Percentiles rank a stretch among this genome's conserved stretches.
phyloP scores from a whole-genome alignment of 2,113 vertebrate species.

The Proteles cristata region DNA sequence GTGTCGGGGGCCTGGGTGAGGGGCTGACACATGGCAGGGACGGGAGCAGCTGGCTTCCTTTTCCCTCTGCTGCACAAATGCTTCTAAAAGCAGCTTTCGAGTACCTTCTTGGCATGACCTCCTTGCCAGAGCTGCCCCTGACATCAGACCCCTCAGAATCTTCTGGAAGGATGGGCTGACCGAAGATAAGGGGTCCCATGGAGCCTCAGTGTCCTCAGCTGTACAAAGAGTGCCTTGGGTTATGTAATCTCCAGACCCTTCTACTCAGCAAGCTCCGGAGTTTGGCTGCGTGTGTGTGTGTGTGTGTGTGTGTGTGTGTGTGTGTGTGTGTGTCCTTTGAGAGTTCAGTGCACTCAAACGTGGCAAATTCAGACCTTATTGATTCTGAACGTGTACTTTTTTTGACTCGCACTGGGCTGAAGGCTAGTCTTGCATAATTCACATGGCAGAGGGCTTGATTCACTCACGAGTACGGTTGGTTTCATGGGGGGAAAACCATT shows the following conservation, averaged over 20 bases:
- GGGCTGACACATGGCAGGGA: background rate
- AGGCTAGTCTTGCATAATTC: slow-evolving; percentile 9
- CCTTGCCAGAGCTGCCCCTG: background rate
- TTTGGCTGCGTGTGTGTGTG: background rate
- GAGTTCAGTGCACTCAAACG: background rate
- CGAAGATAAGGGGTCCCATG: fast-evolving
- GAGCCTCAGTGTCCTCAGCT: background rate
- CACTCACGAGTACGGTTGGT: background rate
- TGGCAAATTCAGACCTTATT: background rate
- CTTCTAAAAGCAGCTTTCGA: background rate
- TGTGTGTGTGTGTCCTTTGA: background rate
- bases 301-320: background rate
- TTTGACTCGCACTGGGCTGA: background rate
- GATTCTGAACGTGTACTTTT: background rate
- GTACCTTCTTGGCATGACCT: background rate
- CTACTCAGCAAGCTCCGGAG: background rate
- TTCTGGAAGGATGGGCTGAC: background rate
- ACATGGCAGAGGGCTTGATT: background rate
- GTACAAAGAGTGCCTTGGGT: background rate
- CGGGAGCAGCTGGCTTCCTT: background rate
- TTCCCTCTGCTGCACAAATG: background rate
- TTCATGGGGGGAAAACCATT: background rate
- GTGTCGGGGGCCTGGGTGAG: background rate
- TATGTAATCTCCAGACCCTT: background rate
- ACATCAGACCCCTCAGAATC: background rate